Conservation (phyloP, 2,113 vertebrate species). For the Hippocampus comes region DNA sequence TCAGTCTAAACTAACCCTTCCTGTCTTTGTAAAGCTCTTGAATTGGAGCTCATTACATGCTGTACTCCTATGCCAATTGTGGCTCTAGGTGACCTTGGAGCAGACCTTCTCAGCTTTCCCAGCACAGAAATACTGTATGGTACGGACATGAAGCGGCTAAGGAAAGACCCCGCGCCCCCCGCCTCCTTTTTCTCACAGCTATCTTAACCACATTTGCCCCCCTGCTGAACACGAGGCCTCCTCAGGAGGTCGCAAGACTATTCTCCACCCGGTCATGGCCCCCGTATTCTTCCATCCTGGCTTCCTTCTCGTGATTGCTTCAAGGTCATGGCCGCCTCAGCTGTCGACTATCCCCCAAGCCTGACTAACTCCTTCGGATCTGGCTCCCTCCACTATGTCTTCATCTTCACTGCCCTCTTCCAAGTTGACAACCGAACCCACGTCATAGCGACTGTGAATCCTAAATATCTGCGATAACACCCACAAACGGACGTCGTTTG, state of each 20-base stretch:
- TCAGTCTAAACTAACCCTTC: too few relatives aligned
- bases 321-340: constrained; percentile 44
- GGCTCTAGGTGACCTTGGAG: constrained; percentile 34
- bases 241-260: constrained; percentile 26
- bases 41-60: too few relatives aligned
- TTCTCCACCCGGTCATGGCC: constrained; percentile 13
- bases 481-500: constrained; percentile 20
- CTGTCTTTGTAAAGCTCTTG: too few relatives aligned
- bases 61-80: neutral
- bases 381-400: constrained; percentile 23
- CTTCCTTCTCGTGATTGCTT: constrained; percentile 21
- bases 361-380: constrained; percentile 45
- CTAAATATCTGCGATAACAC: constrained; percentile 9
- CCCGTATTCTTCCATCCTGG: constrained; percentile 13
- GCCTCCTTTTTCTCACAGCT: neutral
- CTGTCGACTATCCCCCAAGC: constrained; percentile 32
- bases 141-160: constrained; percentile 6
- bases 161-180: neutral
- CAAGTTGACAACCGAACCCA: constrained; percentile 40
- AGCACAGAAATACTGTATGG: neutral
- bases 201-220: constrained; percentile 38
- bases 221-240: constrained; percentile 23
- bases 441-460: constrained; percentile 32
- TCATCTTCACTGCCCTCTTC: constrained; percentile 44
- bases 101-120: constrained; percentile 14